A percentile compares a stretch with the other conserved stretches of the same genome.
Evolutionary conservation across 1,140 invertebrate species (phyloP).

Genomic region (Orchestia grillus): DNA sequence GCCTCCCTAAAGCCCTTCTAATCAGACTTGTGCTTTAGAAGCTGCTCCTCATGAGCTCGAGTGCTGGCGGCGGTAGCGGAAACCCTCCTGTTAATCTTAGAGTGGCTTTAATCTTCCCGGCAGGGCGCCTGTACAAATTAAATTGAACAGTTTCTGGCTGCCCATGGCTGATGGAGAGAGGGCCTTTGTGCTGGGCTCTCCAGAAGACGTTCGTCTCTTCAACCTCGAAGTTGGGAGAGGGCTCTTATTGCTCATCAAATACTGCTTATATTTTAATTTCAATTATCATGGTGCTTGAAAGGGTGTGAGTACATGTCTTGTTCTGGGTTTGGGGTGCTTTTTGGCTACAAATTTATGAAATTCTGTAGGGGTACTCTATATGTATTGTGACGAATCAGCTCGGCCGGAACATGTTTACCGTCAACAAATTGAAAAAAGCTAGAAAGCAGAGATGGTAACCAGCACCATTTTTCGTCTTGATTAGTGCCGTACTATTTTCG

Average conservation of each 20-base stretch:
- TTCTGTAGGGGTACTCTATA: neutral
- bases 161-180: conserved; percentile 8
- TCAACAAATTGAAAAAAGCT: neutral
- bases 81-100: conserved; percentile 46
- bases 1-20: neutral
- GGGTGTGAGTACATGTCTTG: neutral
- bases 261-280: neutral
- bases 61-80: conserved; percentile 4
- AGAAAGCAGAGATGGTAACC: neutral
- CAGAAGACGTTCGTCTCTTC: neutral
- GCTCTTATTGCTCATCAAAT: neutral
- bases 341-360: neutral
- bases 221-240: neutral
- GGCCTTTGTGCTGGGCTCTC: conserved; percentile 16
- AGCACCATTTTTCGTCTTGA: neutral
- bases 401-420: neutral
- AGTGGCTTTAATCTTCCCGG: conserved; percentile 48
- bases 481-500: neutral
- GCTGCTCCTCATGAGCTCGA: conserved; percentile 19
- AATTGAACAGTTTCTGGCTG: conserved; percentile 36
- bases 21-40: conserved; percentile 3
- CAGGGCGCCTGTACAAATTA: conserved; percentile 47
- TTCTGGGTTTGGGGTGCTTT: neutral
- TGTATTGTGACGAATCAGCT: neutral
- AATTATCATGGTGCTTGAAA: neutral